Evolutionary conservation across 2,888 invertebrate genomes (phyloP).

Genomic region (Drosophila monieri): DNA sequence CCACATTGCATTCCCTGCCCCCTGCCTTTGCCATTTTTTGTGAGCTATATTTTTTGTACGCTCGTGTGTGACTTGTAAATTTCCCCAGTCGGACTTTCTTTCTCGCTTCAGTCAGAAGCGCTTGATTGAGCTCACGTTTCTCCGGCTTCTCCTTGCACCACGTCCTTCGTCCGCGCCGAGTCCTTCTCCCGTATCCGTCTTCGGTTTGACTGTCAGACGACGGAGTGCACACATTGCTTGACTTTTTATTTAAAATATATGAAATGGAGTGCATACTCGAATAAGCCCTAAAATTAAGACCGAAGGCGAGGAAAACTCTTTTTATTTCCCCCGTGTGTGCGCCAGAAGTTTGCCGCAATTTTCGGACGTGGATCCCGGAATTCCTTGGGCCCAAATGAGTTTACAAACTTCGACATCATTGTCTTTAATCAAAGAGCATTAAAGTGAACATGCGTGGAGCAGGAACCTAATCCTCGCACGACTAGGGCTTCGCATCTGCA

Average conservation of each 20-base stretch:
- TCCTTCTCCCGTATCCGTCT: conserved; percentile 12
- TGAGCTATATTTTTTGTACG: conserved; percentile 32
- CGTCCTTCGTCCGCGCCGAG: background rate
- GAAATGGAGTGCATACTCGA: conserved; percentile 50
- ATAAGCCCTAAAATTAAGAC: conserved; percentile 45
- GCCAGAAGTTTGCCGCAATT: conserved; percentile 56
- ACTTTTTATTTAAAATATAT: conserved; percentile 62
- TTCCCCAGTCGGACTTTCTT: conserved; percentile 66
- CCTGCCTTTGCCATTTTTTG: conserved; percentile 26
- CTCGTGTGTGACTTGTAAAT: conserved; percentile 72
- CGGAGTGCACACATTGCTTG: conserved; percentile 45
- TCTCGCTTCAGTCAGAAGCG: conserved; percentile 52
- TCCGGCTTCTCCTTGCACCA: conserved; percentile 34
- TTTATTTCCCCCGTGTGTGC: conserved; percentile 67
- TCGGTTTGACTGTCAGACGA: conserved; percentile 50
- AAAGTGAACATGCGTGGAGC: conserved; percentile 33
- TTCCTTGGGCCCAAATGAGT: conserved; percentile 42
- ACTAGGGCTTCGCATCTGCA: background rate
- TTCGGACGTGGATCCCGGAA: conserved; percentile 58
- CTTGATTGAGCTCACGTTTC: conserved; percentile 79
- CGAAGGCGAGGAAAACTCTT: conserved; percentile 47
- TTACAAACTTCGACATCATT: conserved; percentile 60
- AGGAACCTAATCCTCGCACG: conserved; percentile 23
- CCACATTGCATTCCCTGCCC: conserved; percentile 18
- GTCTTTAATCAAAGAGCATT: conserved; percentile 48